Evolutionary conservation across 2,888 invertebrate species (phyloP).

Genomic region (Netelia fuscicornis): DNA sequence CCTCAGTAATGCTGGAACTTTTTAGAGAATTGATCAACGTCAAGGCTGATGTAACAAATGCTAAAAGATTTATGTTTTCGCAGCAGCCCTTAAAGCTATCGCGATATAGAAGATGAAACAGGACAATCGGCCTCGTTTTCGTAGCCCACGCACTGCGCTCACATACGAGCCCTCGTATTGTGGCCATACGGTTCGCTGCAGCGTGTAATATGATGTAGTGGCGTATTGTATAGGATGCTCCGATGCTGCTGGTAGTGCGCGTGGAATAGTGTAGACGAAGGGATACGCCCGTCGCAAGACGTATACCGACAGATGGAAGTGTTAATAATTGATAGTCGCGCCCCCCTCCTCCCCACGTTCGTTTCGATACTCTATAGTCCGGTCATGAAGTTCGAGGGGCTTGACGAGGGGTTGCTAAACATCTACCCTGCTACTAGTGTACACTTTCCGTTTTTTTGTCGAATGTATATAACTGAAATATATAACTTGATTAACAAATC

Average conservation of each 20-base stretch:
- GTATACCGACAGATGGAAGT: conserved; percentile 83
- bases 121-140: conserved; percentile 73
- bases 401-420: conserved; percentile 60
- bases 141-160: conserved; percentile 24
- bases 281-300: conserved; percentile 75
- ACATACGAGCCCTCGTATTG: conserved; percentile 52
- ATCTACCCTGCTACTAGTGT: conserved; percentile 51
- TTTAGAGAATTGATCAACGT: conserved; percentile 36
- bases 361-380: conserved; percentile 57
- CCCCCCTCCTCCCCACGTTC: conserved; percentile 78
- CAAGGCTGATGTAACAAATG: conserved; percentile 33
- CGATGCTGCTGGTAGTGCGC: conserved; percentile 53
- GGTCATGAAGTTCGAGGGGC: conserved; percentile 53
- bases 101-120: conserved; percentile 35
- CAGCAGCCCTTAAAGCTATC: conserved; percentile 11
- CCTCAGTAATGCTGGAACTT: conserved; percentile 39
- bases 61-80: conserved; percentile 53
- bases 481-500: conserved; percentile 11
- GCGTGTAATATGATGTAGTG: conserved; percentile 78
- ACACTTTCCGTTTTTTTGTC: conserved; percentile 65
- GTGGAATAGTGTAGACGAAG: conserved; percentile 59
- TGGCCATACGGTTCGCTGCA: conserved; percentile 75
- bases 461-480: conserved; percentile 16
- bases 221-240: conserved; percentile 72
- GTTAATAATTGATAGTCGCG: conserved; percentile 84